Conservation (phyloP, 2,888 invertebrate species). For the Pardosa pseudoannulata region DNA sequence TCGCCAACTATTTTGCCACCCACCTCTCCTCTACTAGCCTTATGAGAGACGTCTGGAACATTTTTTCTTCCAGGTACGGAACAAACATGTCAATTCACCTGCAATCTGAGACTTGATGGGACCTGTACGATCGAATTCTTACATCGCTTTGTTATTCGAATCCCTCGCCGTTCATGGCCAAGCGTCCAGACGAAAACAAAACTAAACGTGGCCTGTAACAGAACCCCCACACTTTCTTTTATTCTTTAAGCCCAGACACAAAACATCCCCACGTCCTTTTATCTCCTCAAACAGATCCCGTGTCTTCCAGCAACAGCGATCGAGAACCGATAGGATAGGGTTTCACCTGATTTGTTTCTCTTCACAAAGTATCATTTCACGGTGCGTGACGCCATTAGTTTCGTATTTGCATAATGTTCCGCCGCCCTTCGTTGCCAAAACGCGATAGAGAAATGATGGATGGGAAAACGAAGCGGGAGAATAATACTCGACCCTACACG, state of each 20-base stretch:
- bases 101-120: not conserved
- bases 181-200: not conserved
- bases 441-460: slow-evolving; percentile 32
- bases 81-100: too few relatives aligned
- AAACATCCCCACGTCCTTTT: not conserved
- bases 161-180: not conserved
- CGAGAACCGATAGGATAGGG: not conserved
- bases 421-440: not conserved
- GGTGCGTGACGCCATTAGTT: slow-evolving; percentile 1
- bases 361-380: not conserved
- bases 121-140: not conserved
- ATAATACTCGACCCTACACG: not conserved
- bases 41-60: too few relatives aligned
- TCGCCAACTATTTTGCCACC: too few relatives aligned
- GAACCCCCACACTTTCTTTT: not conserved
- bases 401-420: slow-evolving; percentile 15
- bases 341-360: not conserved
- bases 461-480: slow-evolving; percentile 16
- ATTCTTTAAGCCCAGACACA: not conserved
- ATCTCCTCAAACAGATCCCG: not conserved
- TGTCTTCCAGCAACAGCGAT: not conserved
- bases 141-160: not conserved
- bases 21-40: too few relatives aligned
- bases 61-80: too few relatives aligned
- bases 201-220: not conserved